These are phyloP conservation scores for Loris lydekkerianus DNA, from an alignment of 2,797 vertebrate species.

Conservation along the genomic window DNA sequence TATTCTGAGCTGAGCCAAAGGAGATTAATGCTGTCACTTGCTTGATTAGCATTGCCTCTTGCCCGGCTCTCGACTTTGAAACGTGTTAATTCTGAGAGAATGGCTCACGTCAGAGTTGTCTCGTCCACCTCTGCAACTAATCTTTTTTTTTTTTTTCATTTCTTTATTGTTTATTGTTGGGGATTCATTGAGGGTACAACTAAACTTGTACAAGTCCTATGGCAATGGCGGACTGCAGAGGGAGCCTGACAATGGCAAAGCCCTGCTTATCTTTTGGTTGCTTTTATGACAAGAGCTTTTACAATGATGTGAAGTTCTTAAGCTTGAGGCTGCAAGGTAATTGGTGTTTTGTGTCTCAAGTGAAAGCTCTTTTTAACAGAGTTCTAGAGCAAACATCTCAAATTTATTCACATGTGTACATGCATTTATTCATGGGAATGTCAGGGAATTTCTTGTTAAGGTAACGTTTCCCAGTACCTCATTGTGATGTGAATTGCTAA, in stretches of 20 bases:
- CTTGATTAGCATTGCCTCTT: slow-evolving; percentile 80
- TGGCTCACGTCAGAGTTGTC: slow-evolving; percentile 32
- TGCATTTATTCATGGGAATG: slow-evolving; percentile 73
- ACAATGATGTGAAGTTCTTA: slow-evolving; percentile 63
- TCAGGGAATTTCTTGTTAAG: slow-evolving; percentile 64
- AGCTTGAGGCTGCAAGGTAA: slow-evolving; percentile 69
- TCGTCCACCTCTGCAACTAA: background rate
- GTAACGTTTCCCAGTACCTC: slow-evolving; percentile 28
- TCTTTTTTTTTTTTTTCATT: no score
- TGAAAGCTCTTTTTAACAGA: slow-evolving; percentile 64
- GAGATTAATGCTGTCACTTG: slow-evolving; percentile 80
- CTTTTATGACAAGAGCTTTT: slow-evolving; percentile 67
- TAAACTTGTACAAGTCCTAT: slow-evolving; percentile 41
- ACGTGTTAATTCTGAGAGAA: slow-evolving; percentile 70
- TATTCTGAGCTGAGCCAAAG: slow-evolving; percentile 80
- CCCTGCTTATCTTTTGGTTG: slow-evolving; percentile 61
- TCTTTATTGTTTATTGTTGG: no score
- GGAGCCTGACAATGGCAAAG: slow-evolving; percentile 44
- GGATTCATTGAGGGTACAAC: no score
- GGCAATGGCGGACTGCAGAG: background rate
- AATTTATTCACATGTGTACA: slow-evolving; percentile 29
- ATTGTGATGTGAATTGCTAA: slow-evolving; percentile 36
- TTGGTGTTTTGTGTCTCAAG: slow-evolving; percentile 75
- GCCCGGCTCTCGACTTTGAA: slow-evolving; percentile 70
- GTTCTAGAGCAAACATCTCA: slow-evolving; percentile 54